Conservation (phyloP, 2,797 vertebrate species). For the Halcyon badia region DNA sequence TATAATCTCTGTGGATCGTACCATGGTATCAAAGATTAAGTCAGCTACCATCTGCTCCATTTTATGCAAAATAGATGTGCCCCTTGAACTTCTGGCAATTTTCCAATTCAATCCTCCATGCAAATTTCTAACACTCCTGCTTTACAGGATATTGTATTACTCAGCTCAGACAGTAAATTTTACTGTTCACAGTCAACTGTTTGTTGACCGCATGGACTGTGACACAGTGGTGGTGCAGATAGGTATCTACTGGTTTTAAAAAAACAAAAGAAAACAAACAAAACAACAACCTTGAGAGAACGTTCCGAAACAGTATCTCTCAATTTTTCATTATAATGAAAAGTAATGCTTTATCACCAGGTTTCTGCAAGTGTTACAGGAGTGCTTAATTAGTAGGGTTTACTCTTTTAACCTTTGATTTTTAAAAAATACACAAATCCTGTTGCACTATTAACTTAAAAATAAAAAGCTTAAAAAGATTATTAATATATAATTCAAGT, state of each 20-base stretch:
- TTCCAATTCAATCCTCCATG: constrained; percentile 19
- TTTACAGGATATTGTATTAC: constrained; percentile 25
- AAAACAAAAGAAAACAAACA: neutral
- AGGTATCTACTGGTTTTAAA: neutral
- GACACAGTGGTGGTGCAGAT: neutral
- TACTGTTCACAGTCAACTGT: neutral
- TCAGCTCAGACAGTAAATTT: constrained; percentile 5
- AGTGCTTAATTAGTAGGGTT: neutral
- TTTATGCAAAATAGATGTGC: constrained; percentile 66
- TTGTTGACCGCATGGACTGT: neutral
- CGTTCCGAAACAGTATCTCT: neutral
- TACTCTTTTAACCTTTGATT: neutral
- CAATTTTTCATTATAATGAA: neutral
- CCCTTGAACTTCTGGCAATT: constrained; percentile 58
- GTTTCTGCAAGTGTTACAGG: neutral
- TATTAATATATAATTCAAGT: neutral
- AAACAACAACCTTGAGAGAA: neutral
- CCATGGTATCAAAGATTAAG: constrained; percentile 47
- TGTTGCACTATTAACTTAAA: neutral
- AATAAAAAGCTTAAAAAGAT: neutral
- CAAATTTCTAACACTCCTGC: constrained; percentile 25
- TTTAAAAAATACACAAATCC: neutral
- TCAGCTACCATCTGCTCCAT: constrained; percentile 68
- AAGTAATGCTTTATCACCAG: neutral
- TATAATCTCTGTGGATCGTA: constrained; percentile 38